These are phyloP conservation scores for Hypomesus transpacificus DNA, from an alignment of 2,113 vertebrate species.

Conservation along the genomic window DNA sequence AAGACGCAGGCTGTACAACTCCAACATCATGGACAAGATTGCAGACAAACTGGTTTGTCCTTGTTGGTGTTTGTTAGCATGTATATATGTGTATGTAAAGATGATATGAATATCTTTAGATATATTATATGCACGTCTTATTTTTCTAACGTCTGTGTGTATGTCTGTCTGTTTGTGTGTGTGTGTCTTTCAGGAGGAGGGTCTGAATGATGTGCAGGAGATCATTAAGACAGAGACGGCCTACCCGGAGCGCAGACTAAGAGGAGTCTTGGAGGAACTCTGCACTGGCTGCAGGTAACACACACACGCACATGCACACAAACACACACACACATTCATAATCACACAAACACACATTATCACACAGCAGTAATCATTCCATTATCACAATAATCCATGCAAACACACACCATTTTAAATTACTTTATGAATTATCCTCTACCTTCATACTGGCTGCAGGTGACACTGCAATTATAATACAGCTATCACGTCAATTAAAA, in stretches of 20 bases:
- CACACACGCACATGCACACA: too few relatives aligned
- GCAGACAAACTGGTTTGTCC: constrained; percentile 87
- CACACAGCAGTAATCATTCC: too few relatives aligned
- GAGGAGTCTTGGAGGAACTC: constrained; percentile 92
- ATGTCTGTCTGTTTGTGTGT: constrained; percentile 8
- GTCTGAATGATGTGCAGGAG: constrained; percentile 93
- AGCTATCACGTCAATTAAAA: too few relatives aligned
- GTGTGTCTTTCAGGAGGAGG: constrained; percentile 82
- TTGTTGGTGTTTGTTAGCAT: neutral
- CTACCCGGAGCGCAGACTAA: constrained; percentile 87
- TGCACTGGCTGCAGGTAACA: constrained; percentile 83
- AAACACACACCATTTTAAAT: too few relatives aligned
- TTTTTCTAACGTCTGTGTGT: neutral
- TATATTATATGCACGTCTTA: neutral
- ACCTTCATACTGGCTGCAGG: too few relatives aligned
- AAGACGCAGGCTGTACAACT: constrained; percentile 86
- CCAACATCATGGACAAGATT: constrained; percentile 92
- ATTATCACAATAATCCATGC: too few relatives aligned
- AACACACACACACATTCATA: too few relatives aligned
- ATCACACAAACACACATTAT: too few relatives aligned
- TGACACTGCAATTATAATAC: too few relatives aligned
- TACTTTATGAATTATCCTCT: too few relatives aligned
- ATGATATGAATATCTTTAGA: too few relatives aligned
- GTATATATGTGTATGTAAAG: neutral
- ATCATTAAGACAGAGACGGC: constrained; percentile 96